Base-by-base conservation (phyloP, 2,113 vertebrate species). In the Xiphophorus couchianus region DNA sequence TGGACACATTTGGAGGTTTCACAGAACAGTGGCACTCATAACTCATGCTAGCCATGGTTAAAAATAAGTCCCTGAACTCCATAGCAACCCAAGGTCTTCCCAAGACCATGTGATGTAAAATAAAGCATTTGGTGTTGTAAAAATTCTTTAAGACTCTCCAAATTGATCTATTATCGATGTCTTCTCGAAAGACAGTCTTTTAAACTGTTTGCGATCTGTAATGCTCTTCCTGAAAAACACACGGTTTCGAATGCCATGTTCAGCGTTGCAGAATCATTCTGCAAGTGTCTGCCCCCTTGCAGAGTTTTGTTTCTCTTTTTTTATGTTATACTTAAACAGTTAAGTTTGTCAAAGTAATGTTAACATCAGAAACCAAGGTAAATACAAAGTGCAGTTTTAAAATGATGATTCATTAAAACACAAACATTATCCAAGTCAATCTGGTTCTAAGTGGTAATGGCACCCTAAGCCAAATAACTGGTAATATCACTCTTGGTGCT, bases 1-100 rank as follows among this genome's bases (percentile, higher is more conserved):
- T 80, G 74, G 87, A 88, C 82, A 77, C 85, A 72, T 90, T 85
- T 69, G 83, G 89, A 90, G 80, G 81, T 89, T 91, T 86, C 54
- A 29, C 90, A 89, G 88, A 89, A 87, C 79, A 78, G 82, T 77
- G 73, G 84, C 62, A 42, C 75, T 80, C 73, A 81, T 82, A 87
- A 80, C 82, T 88, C 79, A 82, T 69, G 79, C 76, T 85, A 31
- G 73, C 72, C 51, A n/a, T 33, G 83, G 90, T 88, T 91, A 91
- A 89, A 86, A 93, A 92, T 90, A 89, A 78, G 51, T 60, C 66
- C 33, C 62, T 14, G 65, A 81, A 77, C 66, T 64, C 81, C 85
- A 86, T 79, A 74, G 82, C 86, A 92, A 93, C 88, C 27, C 65
- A 76, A 78, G 80, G 78, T 87, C 82, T 78, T 90, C 77, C 73